phyloP scores from a whole-genome alignment of 2,888 invertebrate species.

The Sinelater perroti region DNA sequence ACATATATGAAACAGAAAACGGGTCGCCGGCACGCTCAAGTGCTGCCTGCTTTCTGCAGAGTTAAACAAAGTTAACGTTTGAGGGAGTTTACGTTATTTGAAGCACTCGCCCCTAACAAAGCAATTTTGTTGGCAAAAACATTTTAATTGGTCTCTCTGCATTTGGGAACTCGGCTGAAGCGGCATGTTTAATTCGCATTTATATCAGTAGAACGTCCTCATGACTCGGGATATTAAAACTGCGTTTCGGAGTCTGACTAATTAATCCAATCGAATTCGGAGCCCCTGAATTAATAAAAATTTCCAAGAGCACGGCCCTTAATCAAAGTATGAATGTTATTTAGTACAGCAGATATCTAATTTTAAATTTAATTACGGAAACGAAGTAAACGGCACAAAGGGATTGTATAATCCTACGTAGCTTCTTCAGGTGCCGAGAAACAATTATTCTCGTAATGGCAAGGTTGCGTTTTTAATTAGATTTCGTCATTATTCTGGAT shows the following conservation, averaged over 20 bases:
- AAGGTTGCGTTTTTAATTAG: not conserved
- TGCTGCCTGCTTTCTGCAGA: slow-evolving; percentile 3
- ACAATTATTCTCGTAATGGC: not conserved
- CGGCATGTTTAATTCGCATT: not conserved
- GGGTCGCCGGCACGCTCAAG: slow-evolving; percentile 6
- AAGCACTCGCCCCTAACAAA: slow-evolving; percentile 12
- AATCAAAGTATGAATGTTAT: not conserved
- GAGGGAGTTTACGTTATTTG: slow-evolving; percentile 17
- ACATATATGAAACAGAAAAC: slow-evolving; percentile 7
- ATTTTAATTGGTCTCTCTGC: slow-evolving; percentile 9
- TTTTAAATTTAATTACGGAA: slow-evolving; percentile 7
- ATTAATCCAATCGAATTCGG: no score
- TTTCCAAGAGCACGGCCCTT: not conserved
- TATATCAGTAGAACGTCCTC: no score
- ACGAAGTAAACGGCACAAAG: not conserved
- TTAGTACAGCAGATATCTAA: not conserved
- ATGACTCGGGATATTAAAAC: no score
- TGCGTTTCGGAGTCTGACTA: no score
- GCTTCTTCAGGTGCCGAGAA: not conserved
- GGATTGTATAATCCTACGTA: not conserved
- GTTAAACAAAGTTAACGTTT: slow-evolving; percentile 15
- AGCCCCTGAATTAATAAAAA: no score
- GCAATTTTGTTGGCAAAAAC: slow-evolving; percentile 14
- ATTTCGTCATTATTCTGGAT: not conserved
- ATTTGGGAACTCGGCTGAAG: slow-evolving; percentile 1